phyloP scores from a whole-genome alignment of 2,113 vertebrate species.

The Melospiza melodia region DNA sequence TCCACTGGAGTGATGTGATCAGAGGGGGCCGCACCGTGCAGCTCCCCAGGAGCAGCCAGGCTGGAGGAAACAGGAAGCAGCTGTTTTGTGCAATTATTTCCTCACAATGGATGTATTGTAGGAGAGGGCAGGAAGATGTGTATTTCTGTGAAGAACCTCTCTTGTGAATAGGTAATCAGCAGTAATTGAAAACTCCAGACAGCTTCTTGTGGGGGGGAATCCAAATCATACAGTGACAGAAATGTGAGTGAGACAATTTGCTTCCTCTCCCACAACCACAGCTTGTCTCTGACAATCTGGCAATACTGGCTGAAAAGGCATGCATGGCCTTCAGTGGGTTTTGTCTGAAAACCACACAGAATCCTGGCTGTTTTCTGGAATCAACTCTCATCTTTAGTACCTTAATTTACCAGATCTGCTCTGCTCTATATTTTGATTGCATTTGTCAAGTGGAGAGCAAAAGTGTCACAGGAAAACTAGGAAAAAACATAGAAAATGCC shows the following conservation, averaged over 20 bases:
- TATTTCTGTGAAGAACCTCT: neutral
- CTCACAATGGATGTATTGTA: neutral
- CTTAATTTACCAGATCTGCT: neutral
- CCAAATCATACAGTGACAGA: neutral
- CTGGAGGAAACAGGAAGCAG: neutral
- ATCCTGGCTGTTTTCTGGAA: neutral
- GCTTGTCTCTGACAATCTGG: neutral
- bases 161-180: neutral
- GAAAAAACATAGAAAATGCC: neutral
- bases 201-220: neutral
- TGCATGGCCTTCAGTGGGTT: neutral
- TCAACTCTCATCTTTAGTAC: neutral
- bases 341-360: neutral
- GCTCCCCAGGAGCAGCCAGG: neutral
- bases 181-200: constrained; percentile 2
- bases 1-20: neutral
- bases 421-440: neutral
- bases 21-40: neutral
- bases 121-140: neutral
- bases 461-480: neutral
- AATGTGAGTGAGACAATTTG: neutral
- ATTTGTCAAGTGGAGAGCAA: neutral
- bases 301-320: neutral
- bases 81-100: neutral
- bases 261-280: neutral